Conservation (phyloP, 1,140 invertebrate species). For the Pygmarrhopalites habei region DNA sequence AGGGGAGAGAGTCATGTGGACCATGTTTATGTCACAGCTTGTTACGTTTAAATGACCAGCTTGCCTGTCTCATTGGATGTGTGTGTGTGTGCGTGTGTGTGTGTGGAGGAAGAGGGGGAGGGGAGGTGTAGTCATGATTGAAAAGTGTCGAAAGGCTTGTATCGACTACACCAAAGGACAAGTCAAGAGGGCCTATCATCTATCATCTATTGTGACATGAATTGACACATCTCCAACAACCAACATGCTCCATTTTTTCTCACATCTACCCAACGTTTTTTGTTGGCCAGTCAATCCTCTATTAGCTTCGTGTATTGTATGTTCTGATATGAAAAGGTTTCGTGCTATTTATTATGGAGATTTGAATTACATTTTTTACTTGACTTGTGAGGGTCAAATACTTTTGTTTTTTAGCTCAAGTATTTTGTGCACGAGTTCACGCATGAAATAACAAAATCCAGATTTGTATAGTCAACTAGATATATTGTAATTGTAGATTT, state of each 20-base stretch:
- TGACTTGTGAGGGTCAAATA: too few species aligned
- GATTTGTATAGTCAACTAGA: too few species aligned
- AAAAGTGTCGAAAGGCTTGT: slow-evolving; percentile 7
- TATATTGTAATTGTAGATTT: too few species aligned
- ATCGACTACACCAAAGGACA: neutral
- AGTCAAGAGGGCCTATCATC: slow-evolving; percentile 1
- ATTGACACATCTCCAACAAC: slow-evolving; percentile 25
- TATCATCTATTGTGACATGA: slow-evolving; percentile 25
- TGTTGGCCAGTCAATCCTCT: neutral
- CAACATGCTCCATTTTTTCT: slow-evolving; percentile 18
- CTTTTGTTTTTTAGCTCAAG: too few species aligned
- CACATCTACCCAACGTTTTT: slow-evolving; percentile 19
- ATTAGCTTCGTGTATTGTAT: too few species aligned
- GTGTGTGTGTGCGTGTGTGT: too few species aligned
- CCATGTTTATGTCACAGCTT: neutral
- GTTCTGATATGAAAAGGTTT: too few species aligned
- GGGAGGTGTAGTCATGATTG: neutral
- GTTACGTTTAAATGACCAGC: neutral
- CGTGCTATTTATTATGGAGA: too few species aligned
- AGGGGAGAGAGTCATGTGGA: too few species aligned
- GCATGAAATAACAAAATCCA: too few species aligned
- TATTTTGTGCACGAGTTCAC: too few species aligned
- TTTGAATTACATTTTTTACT: too few species aligned
- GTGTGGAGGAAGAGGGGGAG: neutral
- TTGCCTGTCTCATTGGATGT: neutral